These are phyloP conservation scores for Stylophora pistillata DNA, from an alignment of 64 coral and sea anemone species.

Conservation along the genomic window DNA sequence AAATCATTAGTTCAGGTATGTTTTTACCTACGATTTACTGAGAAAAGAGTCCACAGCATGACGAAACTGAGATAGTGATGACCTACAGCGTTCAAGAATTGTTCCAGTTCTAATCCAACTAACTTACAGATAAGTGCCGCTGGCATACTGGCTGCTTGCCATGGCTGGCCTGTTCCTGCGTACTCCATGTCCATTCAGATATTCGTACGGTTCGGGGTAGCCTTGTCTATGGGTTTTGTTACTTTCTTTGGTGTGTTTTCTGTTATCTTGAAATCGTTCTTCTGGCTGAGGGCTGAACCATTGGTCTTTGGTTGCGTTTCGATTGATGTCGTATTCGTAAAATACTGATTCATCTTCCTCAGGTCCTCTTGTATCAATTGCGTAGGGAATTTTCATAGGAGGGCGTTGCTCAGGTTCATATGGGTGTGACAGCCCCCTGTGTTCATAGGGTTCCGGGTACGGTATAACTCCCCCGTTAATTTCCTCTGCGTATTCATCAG, in stretches of 20 bases:
- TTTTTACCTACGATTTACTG: too few species aligned
- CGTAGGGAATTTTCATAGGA: not conserved
- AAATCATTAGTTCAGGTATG: too few species aligned
- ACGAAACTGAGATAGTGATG: not conserved
- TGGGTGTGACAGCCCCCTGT: not conserved
- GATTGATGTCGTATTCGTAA: constrained; percentile 5
- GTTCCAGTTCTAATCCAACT: not conserved
- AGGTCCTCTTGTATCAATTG: not conserved
- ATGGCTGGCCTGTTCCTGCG: not conserved
- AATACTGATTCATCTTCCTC: not conserved
- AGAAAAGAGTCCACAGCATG: too few species aligned
- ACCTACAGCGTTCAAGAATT: not conserved
- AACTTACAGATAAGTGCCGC: constrained; percentile 34
- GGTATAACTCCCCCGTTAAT: constrained; percentile 19
- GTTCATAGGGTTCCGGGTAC: constrained; percentile 3
- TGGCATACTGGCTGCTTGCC: not conserved
- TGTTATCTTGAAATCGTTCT: constrained; percentile 4
- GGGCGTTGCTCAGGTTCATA: constrained; percentile 10
- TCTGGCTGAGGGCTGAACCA: constrained; percentile 6
- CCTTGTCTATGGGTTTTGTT: not conserved
- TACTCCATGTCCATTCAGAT: constrained; percentile 5
- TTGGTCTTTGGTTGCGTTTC: not conserved
- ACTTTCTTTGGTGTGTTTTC: not conserved
- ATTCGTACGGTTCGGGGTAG: not conserved
- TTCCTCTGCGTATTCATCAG: constrained; percentile 23